Evolutionary conservation across 2,113 vertebrate species (phyloP).

Genomic region (Cathartes aura): DNA sequence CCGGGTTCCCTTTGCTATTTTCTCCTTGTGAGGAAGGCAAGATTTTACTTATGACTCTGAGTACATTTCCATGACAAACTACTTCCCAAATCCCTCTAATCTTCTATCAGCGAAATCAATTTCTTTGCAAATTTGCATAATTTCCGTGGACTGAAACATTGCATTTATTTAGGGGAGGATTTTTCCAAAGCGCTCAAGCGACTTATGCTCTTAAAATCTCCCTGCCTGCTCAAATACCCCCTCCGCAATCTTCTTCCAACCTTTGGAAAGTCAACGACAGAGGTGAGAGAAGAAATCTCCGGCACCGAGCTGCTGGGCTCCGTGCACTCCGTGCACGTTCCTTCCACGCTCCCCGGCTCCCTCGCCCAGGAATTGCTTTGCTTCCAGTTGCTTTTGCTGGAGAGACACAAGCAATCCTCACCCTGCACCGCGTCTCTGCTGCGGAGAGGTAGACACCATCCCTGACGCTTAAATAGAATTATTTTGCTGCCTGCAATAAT

Average conservation of each 20-base stretch:
- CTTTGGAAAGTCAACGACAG: rapidly evolving
- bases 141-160: not conserved
- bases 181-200: not conserved
- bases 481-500: not conserved
- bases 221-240: rapidly evolving
- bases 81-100: not conserved
- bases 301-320: no score
- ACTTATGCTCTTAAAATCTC: not conserved
- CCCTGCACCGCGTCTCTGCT: not conserved
- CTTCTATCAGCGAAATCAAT: rapidly evolving
- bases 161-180: not conserved
- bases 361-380: not conserved
- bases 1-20: not conserved
- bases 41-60: rapidly evolving
- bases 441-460: not conserved
- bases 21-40: rapidly evolving
- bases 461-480: not conserved
- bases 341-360: rapidly evolving
- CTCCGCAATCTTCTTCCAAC: not conserved
- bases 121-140: rapidly evolving
- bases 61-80: not conserved
- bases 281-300: not conserved
- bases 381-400: not conserved
- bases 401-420: not conserved
- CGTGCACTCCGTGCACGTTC: not conserved